These are phyloP conservation scores for Australoheros facetus DNA, from an alignment of 2,797 vertebrate genomes.

Conservation along the genomic window DNA sequence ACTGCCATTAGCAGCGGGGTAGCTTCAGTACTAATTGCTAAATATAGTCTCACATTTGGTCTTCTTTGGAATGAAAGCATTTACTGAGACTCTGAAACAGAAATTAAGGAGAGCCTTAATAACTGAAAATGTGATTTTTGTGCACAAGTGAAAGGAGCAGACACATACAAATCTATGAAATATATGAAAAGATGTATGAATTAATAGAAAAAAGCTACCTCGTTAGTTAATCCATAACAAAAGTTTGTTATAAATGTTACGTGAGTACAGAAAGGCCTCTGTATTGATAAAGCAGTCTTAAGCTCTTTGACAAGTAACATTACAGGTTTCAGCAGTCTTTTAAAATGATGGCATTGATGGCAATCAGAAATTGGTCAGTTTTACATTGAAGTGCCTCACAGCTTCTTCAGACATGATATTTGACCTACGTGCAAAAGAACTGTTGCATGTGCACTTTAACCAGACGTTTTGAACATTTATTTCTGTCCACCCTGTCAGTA, in stretches of 20 bases:
- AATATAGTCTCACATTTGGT: neutral
- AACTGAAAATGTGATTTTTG: slow-evolving; percentile 6
- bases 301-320: neutral
- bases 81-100: slow-evolving; percentile 8
- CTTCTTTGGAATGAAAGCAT: slow-evolving; percentile 34
- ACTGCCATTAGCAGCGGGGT: slow-evolving; percentile 32
- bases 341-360: neutral
- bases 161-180: neutral
- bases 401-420: neutral
- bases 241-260: neutral
- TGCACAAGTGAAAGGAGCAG: neutral
- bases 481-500: neutral
- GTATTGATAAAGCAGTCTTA: neutral
- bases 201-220: slow-evolving; percentile 24
- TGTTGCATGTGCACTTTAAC: neutral
- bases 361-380: neutral
- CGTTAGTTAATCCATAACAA: slow-evolving; percentile 5
- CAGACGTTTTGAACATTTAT: neutral
- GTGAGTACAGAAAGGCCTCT: neutral
- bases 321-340: neutral
- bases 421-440: neutral
- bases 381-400: neutral
- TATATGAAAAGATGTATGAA: neutral
- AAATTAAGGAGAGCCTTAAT: slow-evolving; percentile 5
- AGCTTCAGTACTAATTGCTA: slow-evolving; percentile 20